phyloP scores from a whole-genome alignment of 2,888 invertebrate species.

The Acrobasis suavella region DNA sequence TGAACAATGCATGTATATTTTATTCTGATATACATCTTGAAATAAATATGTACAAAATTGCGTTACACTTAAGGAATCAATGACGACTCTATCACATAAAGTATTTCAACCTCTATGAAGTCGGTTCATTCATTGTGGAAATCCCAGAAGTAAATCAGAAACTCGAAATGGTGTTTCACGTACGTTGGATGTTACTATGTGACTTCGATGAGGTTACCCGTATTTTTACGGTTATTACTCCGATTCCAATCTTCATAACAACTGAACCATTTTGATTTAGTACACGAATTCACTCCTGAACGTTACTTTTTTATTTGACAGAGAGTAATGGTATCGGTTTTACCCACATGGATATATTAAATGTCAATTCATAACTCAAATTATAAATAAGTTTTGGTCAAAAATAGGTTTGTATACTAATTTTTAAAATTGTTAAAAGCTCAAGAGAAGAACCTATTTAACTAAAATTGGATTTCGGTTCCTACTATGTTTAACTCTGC shows the following conservation, averaged over 20 bases:
- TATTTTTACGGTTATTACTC: constrained; percentile 53
- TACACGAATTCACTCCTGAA: constrained; percentile 38
- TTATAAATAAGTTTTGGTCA: no score
- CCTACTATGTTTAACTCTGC: no score
- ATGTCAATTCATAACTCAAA: background rate
- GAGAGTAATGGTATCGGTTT: constrained; percentile 34
- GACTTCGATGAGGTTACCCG: constrained; percentile 40
- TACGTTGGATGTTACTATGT: constrained; percentile 42
- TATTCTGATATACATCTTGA: no score
- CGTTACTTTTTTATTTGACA: constrained; percentile 38
- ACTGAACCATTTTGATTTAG: constrained; percentile 51
- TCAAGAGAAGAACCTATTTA: no score
- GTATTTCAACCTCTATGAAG: no score
- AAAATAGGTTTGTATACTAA: no score
- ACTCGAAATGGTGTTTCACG: constrained; percentile 42
- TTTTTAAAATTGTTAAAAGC: no score
- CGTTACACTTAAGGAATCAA: no score
- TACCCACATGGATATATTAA: constrained; percentile 29
- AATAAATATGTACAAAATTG: no score
- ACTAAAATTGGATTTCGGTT: no score
- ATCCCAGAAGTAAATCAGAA: constrained; percentile 29
- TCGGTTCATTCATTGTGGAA: constrained; percentile 13
- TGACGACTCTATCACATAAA: no score
- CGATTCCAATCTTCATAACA: constrained; percentile 54
- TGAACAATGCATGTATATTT: no score